These are phyloP conservation scores for Periparus ater DNA, from an alignment of 2,797 vertebrate species.

Conservation along the genomic window DNA sequence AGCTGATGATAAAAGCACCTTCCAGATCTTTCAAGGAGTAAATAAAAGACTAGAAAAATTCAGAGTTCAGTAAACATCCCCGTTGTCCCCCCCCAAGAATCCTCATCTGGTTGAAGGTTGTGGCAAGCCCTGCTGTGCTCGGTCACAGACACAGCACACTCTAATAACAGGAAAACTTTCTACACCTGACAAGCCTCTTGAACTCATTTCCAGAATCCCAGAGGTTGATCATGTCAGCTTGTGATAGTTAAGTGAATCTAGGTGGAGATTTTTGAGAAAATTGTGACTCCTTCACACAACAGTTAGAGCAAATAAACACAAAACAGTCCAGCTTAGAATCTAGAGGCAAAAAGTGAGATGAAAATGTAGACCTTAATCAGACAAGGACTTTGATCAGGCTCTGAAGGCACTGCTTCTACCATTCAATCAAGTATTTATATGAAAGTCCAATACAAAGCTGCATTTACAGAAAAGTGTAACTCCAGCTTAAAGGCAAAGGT, in stretches of 20 bases:
- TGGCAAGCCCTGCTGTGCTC: neutral
- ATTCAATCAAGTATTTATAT: neutral
- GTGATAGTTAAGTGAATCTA: neutral
- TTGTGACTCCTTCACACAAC: neutral
- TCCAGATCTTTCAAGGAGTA: neutral
- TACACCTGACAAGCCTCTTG: neutral
- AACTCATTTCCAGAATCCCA: neutral
- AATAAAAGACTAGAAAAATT: neutral
- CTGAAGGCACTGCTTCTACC: neutral
- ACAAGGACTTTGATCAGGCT: constrained; percentile 10
- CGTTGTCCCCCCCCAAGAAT: neutral
- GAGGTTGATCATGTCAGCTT: neutral
- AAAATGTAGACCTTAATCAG: neutral
- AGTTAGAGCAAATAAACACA: neutral
- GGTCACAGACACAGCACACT: too few relatives aligned
- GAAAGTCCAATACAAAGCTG: neutral
- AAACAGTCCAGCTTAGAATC: neutral
- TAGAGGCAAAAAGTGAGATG: neutral
- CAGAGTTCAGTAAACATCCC: neutral
- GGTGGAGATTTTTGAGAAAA: neutral
- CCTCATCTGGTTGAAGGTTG: neutral
- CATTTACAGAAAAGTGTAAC: neutral
- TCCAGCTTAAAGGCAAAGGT: neutral
- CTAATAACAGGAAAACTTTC: neutral
- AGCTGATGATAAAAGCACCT: constrained; percentile 18